Evolutionary conservation across 2,113 vertebrate species (phyloP), one percentile per base, ranked within the genome.

Genomic region (Callospermophilus lateralis): DNA sequence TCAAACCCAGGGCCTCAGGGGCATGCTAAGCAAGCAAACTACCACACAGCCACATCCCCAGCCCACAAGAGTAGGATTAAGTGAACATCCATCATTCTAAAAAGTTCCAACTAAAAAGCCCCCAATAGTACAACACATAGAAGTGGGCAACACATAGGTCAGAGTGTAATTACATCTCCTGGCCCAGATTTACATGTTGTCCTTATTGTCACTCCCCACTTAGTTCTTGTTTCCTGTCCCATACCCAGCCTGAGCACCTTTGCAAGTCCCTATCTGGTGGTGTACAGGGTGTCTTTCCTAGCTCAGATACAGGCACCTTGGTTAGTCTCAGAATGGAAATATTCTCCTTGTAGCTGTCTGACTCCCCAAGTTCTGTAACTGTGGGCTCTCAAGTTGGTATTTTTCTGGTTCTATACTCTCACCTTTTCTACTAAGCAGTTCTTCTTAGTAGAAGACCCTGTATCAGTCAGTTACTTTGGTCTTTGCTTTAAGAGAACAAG

Each of bases 31-130:
- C 48, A 93, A 68, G 42, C 4, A 39, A 20, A 83, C 48, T 37
- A 63, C 68, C 34, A 37, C 37, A 20, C 15, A 74, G 37, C 67
- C 61, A 61, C 34, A 63, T 61, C 20, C 55, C 7, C 26, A 58
- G 65, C 65, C 24, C 13, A 61, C 4, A 65, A 74, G 39, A 68
- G 48, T 79, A 53, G 65, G 70, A 85, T 73, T 97, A 94, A 88
- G 30, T 30, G 30, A 91, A 79, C 17, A 85, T 68, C 51, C 39
- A 91, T 86, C 24, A 72, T 30, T 45, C 28, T 2, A 63, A 20
- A 45, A 30, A 30, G 42, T 83, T 96, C 87, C 89, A 55, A 95
- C 26, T 89, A 53, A 78, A 89, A 97, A 70, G 48, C 6, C 63
- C 26, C 28, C 78, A 58, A 89, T 37, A 95, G 34, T 39, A 83